Conservation (phyloP, 2,888 invertebrate genomes). For the Drosophila borealis region DNA sequence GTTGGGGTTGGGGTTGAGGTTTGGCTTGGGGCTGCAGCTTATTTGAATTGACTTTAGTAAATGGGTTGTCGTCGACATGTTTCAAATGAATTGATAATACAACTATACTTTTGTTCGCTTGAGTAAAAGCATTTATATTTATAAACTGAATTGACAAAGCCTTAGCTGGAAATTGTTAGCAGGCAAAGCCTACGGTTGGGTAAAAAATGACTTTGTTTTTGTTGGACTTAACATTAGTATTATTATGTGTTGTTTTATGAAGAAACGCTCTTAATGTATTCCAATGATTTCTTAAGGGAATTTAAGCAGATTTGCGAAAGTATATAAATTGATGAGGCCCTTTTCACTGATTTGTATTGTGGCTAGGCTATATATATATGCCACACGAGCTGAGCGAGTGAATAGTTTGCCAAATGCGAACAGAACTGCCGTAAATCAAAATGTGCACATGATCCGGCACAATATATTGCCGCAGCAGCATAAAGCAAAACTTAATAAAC, state of each 20-base stretch:
- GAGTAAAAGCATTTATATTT: conserved; percentile 24
- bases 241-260: no score
- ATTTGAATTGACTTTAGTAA: conserved; percentile 53
- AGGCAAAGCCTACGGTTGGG: neutral
- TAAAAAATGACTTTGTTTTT: neutral
- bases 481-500: conserved; percentile 51
- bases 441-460: conserved; percentile 28
- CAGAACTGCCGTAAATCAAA: conserved; percentile 61
- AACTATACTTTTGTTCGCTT: conserved; percentile 18
- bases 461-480: conserved; percentile 44
- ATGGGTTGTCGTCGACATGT: conserved; percentile 47
- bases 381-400: conserved; percentile 14
- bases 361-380: conserved; percentile 11
- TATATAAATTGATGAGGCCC: no score
- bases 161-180: neutral
- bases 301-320: no score
- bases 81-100: conserved; percentile 44
- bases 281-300: no score
- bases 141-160: conserved; percentile 29
- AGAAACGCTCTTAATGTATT: no score
- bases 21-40: conserved; percentile 11
- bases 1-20: neutral
- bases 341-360: conserved; percentile 1
- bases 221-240: neutral
- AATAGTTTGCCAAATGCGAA: conserved; percentile 45